phyloP scores from a whole-genome alignment of 2,888 invertebrate genomes.

The Drosophila tripunctata region DNA sequence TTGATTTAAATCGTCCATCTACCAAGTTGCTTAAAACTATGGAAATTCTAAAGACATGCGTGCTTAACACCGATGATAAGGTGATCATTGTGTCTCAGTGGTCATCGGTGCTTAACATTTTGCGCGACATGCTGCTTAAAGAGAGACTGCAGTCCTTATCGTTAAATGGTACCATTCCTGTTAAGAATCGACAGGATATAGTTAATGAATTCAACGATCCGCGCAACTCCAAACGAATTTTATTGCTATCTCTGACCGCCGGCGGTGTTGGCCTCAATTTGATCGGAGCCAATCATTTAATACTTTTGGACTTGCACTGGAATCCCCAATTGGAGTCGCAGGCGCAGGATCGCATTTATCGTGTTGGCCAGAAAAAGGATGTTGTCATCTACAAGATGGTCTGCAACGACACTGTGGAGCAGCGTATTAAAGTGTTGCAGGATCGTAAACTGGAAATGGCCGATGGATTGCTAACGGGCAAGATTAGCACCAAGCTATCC shows the following conservation, averaged over 20 bases:
- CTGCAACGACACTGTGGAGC: slow-evolving; percentile 94
- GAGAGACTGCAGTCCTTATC: slow-evolving; percentile 86
- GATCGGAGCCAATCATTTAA: slow-evolving; percentile 95
- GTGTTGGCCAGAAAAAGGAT: slow-evolving; percentile 93
- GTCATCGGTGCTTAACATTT: slow-evolving; percentile 91
- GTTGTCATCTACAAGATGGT: slow-evolving; percentile 94
- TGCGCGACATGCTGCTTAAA: slow-evolving; percentile 87
- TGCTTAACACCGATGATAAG: slow-evolving; percentile 87
- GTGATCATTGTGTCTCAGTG: slow-evolving; percentile 96
- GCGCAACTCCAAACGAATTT: slow-evolving; percentile 86
- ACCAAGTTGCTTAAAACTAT: slow-evolving; percentile 88
- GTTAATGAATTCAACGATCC: slow-evolving; percentile 90
- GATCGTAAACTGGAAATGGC: slow-evolving; percentile 91
- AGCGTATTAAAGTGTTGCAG: slow-evolving; percentile 92
- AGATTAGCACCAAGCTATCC: slow-evolving; percentile 89
- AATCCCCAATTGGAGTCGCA: slow-evolving; percentile 98
- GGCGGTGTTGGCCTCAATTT: slow-evolving; percentile 98
- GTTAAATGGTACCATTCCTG: slow-evolving; percentile 91
- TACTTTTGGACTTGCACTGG: slow-evolving; percentile 97
- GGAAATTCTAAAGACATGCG: slow-evolving; percentile 85
- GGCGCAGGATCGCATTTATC: slow-evolving; percentile 96
- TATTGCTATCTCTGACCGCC: slow-evolving; percentile 95
- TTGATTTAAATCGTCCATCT: slow-evolving; percentile 86
- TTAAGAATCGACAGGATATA: slow-evolving; percentile 89
- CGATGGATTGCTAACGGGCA: slow-evolving; percentile 90